Evolutionary conservation across 1,140 invertebrate genomes (phyloP).

Genomic region (Cyphomyrmex costatus): DNA sequence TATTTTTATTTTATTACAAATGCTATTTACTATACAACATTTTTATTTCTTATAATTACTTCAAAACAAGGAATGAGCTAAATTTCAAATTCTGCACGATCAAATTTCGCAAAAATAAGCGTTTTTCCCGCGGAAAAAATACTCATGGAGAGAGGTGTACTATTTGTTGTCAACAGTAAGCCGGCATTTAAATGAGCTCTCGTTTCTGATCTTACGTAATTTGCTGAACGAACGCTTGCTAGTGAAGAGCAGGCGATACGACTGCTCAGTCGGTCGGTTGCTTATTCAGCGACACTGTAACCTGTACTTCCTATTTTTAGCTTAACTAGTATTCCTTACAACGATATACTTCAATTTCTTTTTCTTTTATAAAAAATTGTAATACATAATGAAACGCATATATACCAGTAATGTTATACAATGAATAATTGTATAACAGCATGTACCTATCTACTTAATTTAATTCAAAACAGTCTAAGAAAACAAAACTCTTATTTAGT

Average conservation of each 20-base stretch:
- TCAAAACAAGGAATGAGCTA: no score
- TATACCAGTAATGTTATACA: background rate
- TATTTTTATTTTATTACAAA: background rate
- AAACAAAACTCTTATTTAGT: no score
- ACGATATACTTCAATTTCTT: constrained; percentile 20
- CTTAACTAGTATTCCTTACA: constrained; percentile 64
- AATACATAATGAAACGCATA: background rate
- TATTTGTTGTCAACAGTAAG: constrained; percentile 66
- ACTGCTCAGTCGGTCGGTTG: constrained; percentile 68
- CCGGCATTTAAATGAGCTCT: constrained; percentile 82
- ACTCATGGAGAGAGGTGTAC: background rate
- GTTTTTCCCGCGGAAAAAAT: background rate
- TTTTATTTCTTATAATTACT: background rate
- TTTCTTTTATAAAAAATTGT: constrained; percentile 1
- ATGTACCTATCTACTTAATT: no score
- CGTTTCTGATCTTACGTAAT: constrained; percentile 81
- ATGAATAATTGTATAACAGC: background rate
- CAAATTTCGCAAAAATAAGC: background rate
- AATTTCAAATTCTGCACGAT: background rate
- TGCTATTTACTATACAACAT: background rate
- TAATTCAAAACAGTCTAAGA: no score
- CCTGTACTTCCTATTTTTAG: constrained; percentile 64
- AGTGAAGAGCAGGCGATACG: constrained; percentile 57
- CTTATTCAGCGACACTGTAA: constrained; percentile 82
- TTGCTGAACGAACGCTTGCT: constrained; percentile 70